A percentile compares a stretch with the other conserved stretches of the same genome.
phyloP scores from a whole-genome alignment of 2,797 vertebrate genomes.

The Lutjanus argentimaculatus region DNA sequence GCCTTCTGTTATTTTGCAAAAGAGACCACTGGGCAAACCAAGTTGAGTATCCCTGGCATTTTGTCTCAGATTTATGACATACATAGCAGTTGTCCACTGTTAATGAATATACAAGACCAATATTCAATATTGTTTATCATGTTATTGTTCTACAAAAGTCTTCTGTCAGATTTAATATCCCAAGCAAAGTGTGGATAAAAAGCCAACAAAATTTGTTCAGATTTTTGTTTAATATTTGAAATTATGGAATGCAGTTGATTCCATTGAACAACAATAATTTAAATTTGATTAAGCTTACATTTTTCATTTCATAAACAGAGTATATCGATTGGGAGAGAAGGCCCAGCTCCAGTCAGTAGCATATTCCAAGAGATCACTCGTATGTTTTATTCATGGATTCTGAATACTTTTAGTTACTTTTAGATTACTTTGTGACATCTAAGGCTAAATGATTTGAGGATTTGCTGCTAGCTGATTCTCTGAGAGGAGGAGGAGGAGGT shows the following conservation, averaged over 20 bases:
- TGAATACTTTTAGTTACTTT: constrained; percentile 44
- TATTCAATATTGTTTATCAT: background rate
- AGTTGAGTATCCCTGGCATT: too few relatives aligned
- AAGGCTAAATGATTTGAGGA: constrained; percentile 38
- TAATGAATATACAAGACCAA: background rate
- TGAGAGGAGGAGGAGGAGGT: constrained; percentile 24
- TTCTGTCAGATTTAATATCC: background rate
- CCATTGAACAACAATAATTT: background rate
- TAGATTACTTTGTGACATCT: constrained; percentile 43
- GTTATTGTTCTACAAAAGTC: background rate
- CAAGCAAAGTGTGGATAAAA: background rate
- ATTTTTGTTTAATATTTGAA: background rate
- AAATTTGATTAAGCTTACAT: background rate
- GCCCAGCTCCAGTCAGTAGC: background rate
- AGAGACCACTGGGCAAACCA: too few relatives aligned
- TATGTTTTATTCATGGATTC: constrained; percentile 24
- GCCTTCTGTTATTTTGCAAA: too few relatives aligned
- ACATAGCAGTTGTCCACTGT: background rate
- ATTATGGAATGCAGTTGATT: background rate
- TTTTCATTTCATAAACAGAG: background rate
- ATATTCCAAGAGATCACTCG: constrained; percentile 2
- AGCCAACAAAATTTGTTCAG: background rate
- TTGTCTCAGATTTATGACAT: background rate
- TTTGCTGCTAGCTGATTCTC: constrained; percentile 49
- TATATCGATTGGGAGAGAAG: constrained; percentile 9